phyloP scores from a whole-genome alignment of 2,888 invertebrate species.

The Thera britannica region DNA sequence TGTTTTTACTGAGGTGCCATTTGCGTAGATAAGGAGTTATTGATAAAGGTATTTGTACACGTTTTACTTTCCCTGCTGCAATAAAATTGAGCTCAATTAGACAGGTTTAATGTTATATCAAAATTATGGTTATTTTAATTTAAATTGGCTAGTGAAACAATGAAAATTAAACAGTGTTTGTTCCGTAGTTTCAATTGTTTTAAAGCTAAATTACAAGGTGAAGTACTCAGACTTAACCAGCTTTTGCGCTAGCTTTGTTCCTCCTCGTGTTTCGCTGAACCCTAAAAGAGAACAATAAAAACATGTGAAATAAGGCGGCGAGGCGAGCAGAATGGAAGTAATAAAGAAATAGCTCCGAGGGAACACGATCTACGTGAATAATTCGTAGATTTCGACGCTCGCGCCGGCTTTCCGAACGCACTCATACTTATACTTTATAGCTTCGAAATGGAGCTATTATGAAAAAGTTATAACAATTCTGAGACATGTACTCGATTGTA shows the following conservation, averaged over 20 bases:
- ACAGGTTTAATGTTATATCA: too few species aligned
- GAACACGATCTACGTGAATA: conserved; percentile 63
- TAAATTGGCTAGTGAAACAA: background rate
- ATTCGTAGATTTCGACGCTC: conserved; percentile 60
- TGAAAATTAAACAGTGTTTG: conserved; percentile 15
- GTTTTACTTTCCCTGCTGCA: background rate
- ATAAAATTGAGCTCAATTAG: background rate
- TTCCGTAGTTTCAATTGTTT: conserved; percentile 32
- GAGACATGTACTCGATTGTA: conserved; percentile 12
- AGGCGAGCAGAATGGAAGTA: conserved; percentile 63
- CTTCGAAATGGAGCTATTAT: conserved; percentile 31
- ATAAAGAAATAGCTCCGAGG: conserved; percentile 72
- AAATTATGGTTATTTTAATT: background rate
- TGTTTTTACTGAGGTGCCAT: conserved; percentile 40
- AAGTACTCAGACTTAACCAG: conserved; percentile 45
- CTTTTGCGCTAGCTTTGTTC: conserved; percentile 42
- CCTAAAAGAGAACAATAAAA: conserved; percentile 61
- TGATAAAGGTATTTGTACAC: conserved; percentile 15
- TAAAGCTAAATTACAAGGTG: conserved; percentile 43
- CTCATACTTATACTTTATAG: conserved; percentile 30
- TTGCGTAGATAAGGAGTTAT: conserved; percentile 27
- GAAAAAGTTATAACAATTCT: conserved; percentile 27
- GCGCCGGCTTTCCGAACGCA: conserved; percentile 37
- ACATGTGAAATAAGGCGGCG: conserved; percentile 61
- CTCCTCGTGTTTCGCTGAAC: conserved; percentile 48